A percentile compares a stretch with the other conserved stretches of the same genome.
Evolutionary conservation across 92 coral and sea anemone species (phyloP).

Genomic region (Zoanthus sansibaricus): DNA sequence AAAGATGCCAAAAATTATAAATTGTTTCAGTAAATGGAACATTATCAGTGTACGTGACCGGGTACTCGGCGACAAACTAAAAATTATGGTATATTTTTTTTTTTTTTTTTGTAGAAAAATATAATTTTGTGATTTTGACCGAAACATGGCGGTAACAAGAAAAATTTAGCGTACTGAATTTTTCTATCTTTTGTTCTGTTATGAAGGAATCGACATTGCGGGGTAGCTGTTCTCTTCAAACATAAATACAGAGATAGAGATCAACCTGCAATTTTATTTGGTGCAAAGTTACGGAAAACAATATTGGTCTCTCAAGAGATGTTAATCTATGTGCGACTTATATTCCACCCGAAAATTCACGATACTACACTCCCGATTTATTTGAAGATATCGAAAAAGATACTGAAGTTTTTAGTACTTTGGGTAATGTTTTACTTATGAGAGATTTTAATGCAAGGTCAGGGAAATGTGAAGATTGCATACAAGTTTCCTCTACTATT

Average conservation of each 20-base stretch:
- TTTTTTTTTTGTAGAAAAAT: not conserved
- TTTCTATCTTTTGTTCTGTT: constrained; percentile 4
- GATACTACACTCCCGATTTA: constrained; percentile 16
- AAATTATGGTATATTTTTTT: not conserved
- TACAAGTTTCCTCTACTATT: not conserved
- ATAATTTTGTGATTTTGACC: constrained; percentile 32
- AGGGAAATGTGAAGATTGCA: constrained; percentile 22
- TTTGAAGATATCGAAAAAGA: constrained; percentile 23
- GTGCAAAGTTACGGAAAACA: too few relatives aligned
- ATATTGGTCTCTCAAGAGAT: not conserved
- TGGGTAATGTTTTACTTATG: constrained; percentile 13
- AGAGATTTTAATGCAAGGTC: constrained; percentile 45
- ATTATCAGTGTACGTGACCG: constrained; percentile 8
- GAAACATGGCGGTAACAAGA: constrained; percentile 32
- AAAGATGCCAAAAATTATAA: constrained; percentile 1
- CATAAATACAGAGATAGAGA: not conserved
- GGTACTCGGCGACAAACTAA: constrained; percentile 5
- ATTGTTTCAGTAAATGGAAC: constrained; percentile 40
- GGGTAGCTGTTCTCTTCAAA: constrained; percentile 35
- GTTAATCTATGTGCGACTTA: constrained; percentile 13
- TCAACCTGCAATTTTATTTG: too few relatives aligned
- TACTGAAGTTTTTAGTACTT: not conserved
- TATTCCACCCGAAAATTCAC: constrained; percentile 43
- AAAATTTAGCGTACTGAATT: not conserved
- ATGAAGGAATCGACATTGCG: constrained; percentile 20